Base-by-base conservation (phyloP, 2,113 vertebrate species). In the Excalfactoria chinensis region DNA sequence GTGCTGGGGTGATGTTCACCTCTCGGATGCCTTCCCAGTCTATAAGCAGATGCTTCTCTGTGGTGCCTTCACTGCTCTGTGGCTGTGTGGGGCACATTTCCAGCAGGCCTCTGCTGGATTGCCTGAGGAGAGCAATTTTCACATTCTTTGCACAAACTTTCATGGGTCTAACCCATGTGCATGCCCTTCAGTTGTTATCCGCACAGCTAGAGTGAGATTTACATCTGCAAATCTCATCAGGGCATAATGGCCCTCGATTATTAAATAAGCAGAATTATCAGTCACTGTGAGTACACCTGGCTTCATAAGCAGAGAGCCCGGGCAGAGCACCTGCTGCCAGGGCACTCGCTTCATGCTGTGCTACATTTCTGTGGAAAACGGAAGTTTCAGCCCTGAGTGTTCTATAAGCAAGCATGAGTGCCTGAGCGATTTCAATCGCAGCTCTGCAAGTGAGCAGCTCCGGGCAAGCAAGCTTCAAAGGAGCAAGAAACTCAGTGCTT, bases 121-220 rank as follows among this genome's bases (percentile, higher is more conserved):
- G 77, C 58, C 62, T 19, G 19, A 2, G 0, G 3, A 74, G 41
- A 51, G 63, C 37, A 59, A 89, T 67, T 83, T 59, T 60, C 37
- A 19, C 10, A 0, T 62, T 43, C 5, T 25, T 37, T 41, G 51
- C 21, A 23, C 26, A 69, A 32, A 49, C 32, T 63, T 85, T 69
- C 5, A 18, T n/a, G 7, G n/a, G 48, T 51, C 34, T 9, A 48
- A 71, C 28, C 28, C 0, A 1, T 6, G 21, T 0, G 1, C 34
- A 30, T 0, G 43, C 25, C 51, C 43, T 86, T 46, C 5, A 6
- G 60, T 23, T 48, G 40, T 78, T 71, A 56, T 23, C 0, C 1
- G 23, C 53, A 46, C 0, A 2, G 78, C 40, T 10, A 18, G 51
- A 34, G 69, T 53, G 51, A 70, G 46, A 64, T 40, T 69, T 69